These are phyloP conservation scores for Masnerella sp. DNA, from an alignment of 2,888 invertebrate species.

Conservation along the genomic window DNA sequence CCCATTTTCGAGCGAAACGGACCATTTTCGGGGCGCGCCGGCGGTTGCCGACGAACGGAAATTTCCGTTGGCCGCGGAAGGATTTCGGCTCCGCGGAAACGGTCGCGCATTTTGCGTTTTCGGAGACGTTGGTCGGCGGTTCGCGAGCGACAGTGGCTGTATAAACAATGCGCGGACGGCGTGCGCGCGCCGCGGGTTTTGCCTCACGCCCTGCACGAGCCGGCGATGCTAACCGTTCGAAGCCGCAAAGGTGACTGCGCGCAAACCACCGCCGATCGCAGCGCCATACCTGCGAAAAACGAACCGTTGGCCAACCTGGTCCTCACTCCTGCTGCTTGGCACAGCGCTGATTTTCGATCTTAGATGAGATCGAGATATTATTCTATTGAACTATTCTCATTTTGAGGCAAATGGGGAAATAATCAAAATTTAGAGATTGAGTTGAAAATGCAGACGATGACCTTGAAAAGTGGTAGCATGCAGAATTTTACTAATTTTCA, in stretches of 20 bases:
- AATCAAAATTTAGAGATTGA: too few species aligned
- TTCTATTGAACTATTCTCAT: too few species aligned
- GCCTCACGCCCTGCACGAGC: conserved; percentile 22
- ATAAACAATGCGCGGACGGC: conserved; percentile 59
- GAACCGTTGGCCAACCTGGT: conserved; percentile 46
- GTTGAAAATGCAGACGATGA: too few species aligned
- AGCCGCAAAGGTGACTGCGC: conserved; percentile 71
- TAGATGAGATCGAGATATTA: too few species aligned
- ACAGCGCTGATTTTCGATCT: conserved; percentile 57
- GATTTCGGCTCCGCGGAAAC: not conserved
- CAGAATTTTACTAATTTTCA: too few species aligned
- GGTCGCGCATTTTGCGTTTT: not conserved
- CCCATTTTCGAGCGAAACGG: not conserved
- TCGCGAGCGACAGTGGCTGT: conserved; percentile 17
- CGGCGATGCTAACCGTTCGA: conserved; percentile 63
- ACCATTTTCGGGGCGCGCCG: conserved; percentile 2
- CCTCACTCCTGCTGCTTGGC: too few species aligned
- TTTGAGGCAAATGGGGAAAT: too few species aligned
- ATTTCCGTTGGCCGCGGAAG: not conserved
- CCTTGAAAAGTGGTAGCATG: too few species aligned
- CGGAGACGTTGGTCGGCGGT: conserved; percentile 1
- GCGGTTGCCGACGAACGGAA: not conserved
- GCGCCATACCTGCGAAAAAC: conserved; percentile 64
- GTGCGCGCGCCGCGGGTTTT: conserved; percentile 47
- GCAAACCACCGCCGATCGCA: conserved; percentile 69